These are phyloP conservation scores for Polymixis flavicincta DNA, from an alignment of 2,888 invertebrate genomes.

Conservation along the genomic window DNA sequence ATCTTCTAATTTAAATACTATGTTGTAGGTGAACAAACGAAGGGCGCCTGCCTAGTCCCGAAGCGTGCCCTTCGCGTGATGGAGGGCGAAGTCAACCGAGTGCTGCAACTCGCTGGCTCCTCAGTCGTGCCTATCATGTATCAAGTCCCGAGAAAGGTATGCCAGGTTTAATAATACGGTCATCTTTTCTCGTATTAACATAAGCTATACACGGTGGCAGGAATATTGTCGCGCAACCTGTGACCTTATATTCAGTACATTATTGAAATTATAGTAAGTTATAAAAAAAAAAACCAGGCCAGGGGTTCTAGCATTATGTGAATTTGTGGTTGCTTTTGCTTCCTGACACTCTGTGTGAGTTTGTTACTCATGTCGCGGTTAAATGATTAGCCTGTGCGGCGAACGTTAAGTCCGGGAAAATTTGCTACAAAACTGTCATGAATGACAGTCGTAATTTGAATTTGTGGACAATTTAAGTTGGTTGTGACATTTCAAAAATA, in stretches of 20 bases:
- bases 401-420: not conserved
- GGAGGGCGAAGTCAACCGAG: constrained; percentile 98
- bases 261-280: no score
- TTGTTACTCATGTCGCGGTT: not conserved
- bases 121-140: constrained; percentile 98
- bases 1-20: constrained; percentile 1
- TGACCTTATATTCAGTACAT: no score
- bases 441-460: no score
- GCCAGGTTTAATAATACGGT: not conserved
- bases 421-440: no score
- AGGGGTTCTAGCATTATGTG: no score
- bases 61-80: constrained; percentile 98
- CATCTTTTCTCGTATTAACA: not conserved
- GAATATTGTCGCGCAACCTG: no score
- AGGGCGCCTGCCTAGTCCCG: constrained; percentile 97
- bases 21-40: constrained; percentile 95
- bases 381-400: not conserved
- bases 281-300: no score
- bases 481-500: no score
- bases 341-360: no score
- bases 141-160: constrained; percentile 97
- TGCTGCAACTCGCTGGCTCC: constrained; percentile 96
- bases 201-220: not conserved
- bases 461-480: no score
- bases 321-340: no score